These are phyloP conservation scores for Lissocephala sabroskyi DNA, from an alignment of 2,888 invertebrate species.

Conservation along the genomic window DNA sequence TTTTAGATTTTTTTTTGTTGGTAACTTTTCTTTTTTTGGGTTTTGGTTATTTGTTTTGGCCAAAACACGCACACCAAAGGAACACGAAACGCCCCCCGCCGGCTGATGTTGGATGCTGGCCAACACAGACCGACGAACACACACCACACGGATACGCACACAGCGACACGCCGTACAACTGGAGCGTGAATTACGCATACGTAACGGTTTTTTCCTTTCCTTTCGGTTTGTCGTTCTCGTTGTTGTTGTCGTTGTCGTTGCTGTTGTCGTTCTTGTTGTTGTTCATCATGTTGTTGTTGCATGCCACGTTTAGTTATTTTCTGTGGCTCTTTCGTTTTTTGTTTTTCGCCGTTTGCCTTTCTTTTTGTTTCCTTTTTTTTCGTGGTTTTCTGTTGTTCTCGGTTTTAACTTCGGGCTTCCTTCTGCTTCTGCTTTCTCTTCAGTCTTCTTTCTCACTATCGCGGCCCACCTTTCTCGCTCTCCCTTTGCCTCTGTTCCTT, in stretches of 20 bases:
- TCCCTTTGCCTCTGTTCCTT: constrained; percentile 12
- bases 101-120: constrained; percentile 7
- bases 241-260: constrained; percentile 12
- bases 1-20: constrained; percentile 27
- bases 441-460: no score
- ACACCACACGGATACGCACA: constrained; percentile 5
- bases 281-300: constrained; percentile 26
- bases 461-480: constrained; percentile 6
- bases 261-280: constrained; percentile 14
- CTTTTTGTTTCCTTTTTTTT: constrained; percentile 8
- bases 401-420: constrained; percentile 28
- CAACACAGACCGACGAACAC: constrained; percentile 12
- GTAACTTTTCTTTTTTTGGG: neutral
- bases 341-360: constrained; percentile 21
- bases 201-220: constrained; percentile 47
- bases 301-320: constrained; percentile 57
- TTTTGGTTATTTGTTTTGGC: no score
- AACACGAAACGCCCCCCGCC: constrained; percentile 25
- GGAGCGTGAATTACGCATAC: constrained; percentile 65
- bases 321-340: constrained; percentile 26
- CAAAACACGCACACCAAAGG: neutral
- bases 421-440: constrained; percentile 29
- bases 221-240: constrained; percentile 17
- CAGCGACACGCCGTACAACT: constrained; percentile 34
- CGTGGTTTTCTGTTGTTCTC: constrained; percentile 12